phyloP scores from a whole-genome alignment of 2,797 vertebrate species.

The Sebastes oblongus region DNA sequence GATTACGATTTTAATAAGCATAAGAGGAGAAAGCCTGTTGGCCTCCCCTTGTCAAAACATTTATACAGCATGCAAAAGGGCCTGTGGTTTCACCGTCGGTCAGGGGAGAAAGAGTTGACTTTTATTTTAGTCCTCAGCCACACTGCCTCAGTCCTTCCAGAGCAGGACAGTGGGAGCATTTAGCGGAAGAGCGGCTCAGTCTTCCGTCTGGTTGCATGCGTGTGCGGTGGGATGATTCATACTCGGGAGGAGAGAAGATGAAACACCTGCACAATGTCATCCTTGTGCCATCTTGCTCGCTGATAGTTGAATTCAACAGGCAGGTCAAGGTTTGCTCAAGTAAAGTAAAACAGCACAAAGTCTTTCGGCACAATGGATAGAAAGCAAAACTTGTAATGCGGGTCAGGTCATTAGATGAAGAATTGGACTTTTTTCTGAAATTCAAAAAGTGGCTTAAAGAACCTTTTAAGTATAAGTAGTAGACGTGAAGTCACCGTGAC shows the following conservation, averaged over 20 bases:
- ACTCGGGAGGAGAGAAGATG: constrained; percentile 21
- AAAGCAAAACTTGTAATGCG: neutral
- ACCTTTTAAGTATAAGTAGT: neutral
- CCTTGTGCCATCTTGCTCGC: constrained; percentile 34
- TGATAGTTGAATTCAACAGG: neutral
- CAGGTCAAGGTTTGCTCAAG: neutral
- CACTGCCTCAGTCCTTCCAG: constrained; percentile 53
- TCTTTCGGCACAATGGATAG: neutral
- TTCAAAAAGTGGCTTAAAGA: neutral
- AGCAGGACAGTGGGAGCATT: constrained; percentile 73
- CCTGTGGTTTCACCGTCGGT: constrained; percentile 49
- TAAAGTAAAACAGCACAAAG: neutral
- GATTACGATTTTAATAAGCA: constrained; percentile 71
- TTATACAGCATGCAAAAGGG: constrained; percentile 71
- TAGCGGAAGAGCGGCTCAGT: constrained; percentile 53
- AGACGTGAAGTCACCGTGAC: neutral
- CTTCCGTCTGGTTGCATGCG: constrained; percentile 25
- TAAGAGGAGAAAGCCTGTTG: constrained; percentile 59
- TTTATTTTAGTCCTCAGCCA: constrained; percentile 72
- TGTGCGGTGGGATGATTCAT: constrained; percentile 52
- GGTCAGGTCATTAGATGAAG: neutral
- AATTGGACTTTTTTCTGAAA: neutral
- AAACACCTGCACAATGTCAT: constrained; percentile 65
- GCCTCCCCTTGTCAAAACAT: constrained; percentile 74
- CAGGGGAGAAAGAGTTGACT: constrained; percentile 62